These are phyloP conservation scores for Allobates femoralis DNA, from an alignment of 2,797 vertebrate species.

Conservation along the genomic window DNA sequence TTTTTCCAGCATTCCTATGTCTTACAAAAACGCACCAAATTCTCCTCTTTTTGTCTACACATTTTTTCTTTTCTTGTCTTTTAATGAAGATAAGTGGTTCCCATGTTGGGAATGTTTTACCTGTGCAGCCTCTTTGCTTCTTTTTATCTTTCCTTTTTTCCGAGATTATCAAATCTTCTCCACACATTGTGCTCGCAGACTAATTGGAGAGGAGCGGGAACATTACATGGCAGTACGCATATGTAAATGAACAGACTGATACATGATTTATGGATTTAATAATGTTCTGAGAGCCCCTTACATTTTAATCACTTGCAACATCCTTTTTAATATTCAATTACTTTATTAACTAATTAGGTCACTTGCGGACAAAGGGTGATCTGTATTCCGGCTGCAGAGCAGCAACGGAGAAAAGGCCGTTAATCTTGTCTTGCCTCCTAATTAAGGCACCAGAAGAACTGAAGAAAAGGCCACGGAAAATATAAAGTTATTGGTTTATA, in stretches of 20 bases:
- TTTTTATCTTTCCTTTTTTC: background rate
- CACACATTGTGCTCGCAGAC: slow-evolving; percentile 78
- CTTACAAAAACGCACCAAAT: slow-evolving; percentile 6
- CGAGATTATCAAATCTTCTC: slow-evolving; percentile 70
- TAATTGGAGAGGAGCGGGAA: slow-evolving; percentile 80
- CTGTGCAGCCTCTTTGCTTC: slow-evolving; percentile 26
- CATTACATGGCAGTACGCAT: slow-evolving; percentile 81
- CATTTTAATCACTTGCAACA: slow-evolving; percentile 87
- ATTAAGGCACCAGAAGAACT: slow-evolving; percentile 46
- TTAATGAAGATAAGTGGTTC: slow-evolving; percentile 13
- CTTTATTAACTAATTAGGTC: slow-evolving; percentile 89
- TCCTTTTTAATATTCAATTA: slow-evolving; percentile 89
- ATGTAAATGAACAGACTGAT: slow-evolving; percentile 87
- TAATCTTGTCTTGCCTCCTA: slow-evolving; percentile 55
- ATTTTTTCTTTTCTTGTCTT: background rate
- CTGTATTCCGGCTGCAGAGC: slow-evolving; percentile 81
- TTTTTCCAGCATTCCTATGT: background rate
- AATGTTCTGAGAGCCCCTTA: slow-evolving; percentile 86
- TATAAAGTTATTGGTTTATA: slow-evolving; percentile 11
- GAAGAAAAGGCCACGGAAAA: slow-evolving; percentile 24
- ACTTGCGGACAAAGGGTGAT: slow-evolving; percentile 83
- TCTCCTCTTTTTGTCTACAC: background rate
- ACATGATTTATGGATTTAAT: slow-evolving; percentile 88
- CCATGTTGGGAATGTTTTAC: background rate
- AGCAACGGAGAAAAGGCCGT: slow-evolving; percentile 71